Evolutionary conservation across 37 sponge, comb jelly and placozoan species (phyloP), one percentile per base, ranked within the genome.

Genomic region (Lycopodina hypogea): DNA sequence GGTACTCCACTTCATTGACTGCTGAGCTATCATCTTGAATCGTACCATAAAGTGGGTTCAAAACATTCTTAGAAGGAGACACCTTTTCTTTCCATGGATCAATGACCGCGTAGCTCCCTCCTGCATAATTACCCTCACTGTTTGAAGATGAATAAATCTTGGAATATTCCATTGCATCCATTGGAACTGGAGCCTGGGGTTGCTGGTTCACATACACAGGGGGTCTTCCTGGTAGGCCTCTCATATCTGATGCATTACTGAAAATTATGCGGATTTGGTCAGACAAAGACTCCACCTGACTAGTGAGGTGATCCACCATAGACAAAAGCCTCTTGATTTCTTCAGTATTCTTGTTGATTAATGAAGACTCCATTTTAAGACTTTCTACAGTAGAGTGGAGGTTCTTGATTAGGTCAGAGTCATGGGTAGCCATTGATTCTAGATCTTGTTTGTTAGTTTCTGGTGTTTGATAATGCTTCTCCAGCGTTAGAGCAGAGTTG

Each of bases 211-310:
- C 48, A 9, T 4, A 45, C 8, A 45, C 48, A 45, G 48, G 48
- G 48, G 48, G 48, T 12, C 48, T 45, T 12, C 48, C 48, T 4
- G 48, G 48, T 12, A 45, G 48, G 48, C 9, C 48, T 45, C 9
- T n/a, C n/a, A n/a, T n/a, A n/a, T n/a, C n/a, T n/a, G n/a, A n/a
- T n/a, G n/a, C n/a, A n/a, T n/a, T 9, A 45, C 4, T 45, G 4
- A n/a, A 35, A 29, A 75, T 22, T 41, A 83, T 74, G 55, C 83
- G 23, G 0, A 83, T 26, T 68, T 83, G 82, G 42, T 42, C 62
- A 3, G 72, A 60, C 35, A 81, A 64, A 3, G 73, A 72, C 38
- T 81, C 82, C 6, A 32, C 41, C 36, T 26, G n/a, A 1, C 72
- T 39, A 7, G 0, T 7, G 23, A 83, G 67, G 58, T 76, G 83